A percentile compares a stretch with the other conserved stretches of the same genome.
phyloP scores from a whole-genome alignment of 2,797 vertebrate genomes.

The Phrynocephalus forsythii region DNA sequence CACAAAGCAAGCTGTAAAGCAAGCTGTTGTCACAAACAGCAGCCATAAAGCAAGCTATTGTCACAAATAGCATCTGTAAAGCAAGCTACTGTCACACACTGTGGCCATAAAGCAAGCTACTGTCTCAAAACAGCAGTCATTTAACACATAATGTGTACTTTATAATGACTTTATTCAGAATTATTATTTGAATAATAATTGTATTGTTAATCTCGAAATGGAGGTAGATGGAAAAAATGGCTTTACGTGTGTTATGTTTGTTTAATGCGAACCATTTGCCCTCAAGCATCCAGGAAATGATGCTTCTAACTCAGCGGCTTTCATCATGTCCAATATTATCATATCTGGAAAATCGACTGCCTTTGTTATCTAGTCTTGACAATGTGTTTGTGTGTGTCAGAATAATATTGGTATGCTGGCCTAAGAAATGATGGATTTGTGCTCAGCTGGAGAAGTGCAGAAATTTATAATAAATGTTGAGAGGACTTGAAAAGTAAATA shows the following conservation, averaged over 20 bases:
- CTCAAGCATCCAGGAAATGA: neutral
- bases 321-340: neutral
- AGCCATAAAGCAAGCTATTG: too few species aligned
- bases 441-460: neutral
- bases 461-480: neutral
- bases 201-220: slow-evolving; percentile 14
- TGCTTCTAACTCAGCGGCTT: neutral
- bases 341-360: neutral
- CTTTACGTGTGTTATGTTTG: neutral
- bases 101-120: too few species aligned
- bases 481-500: neutral
- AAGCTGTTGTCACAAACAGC: too few species aligned
- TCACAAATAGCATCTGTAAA: too few species aligned
- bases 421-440: neutral
- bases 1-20: too few species aligned
- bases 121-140: too few species aligned
- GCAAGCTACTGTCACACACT: too few species aligned
- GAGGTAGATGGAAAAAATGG: accelerated
- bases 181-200: neutral
- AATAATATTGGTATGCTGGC: neutral
- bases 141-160: neutral
- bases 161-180: neutral
- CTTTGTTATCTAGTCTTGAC: neutral
- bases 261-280: neutral
- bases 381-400: neutral